Conservation (phyloP, 2,797 vertebrate genomes). For the Gymnothorax javanicus region DNA sequence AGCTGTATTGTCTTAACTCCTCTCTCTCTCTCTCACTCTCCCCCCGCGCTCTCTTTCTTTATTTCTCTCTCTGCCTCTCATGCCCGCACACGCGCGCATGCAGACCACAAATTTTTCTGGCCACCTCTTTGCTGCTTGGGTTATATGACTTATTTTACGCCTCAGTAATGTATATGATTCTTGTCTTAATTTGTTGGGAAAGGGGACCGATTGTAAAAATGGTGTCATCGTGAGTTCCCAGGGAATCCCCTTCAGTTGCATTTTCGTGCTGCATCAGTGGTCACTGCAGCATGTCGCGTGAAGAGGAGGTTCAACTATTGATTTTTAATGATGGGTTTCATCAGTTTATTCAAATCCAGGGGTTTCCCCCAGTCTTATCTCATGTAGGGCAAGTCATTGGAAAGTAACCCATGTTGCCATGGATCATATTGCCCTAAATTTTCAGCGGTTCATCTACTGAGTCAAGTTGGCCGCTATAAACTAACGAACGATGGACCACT, state of each 20-base stretch:
- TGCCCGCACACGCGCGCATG: background rate
- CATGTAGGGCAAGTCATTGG: constrained; percentile 1
- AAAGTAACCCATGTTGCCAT: constrained; percentile 8
- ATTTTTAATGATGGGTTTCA: constrained; percentile 30
- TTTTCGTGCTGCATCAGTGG: constrained; percentile 3
- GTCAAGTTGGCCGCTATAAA: constrained; percentile 10
- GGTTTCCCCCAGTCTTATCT: constrained; percentile 4
- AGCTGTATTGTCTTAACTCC: background rate
- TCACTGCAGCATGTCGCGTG: constrained; percentile 14
- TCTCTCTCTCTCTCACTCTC: too few relatives aligned
- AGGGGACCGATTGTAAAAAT: background rate
- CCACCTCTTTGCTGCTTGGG: background rate
- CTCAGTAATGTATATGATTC: background rate
- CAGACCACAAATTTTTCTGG: background rate
- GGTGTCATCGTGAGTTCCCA: constrained; percentile 12
- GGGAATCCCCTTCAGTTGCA: constrained; percentile 43
- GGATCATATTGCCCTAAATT: background rate
- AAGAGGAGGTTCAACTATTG: constrained; percentile 28
- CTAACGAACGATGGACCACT: constrained; percentile 6
- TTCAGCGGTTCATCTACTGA: constrained; percentile 3
- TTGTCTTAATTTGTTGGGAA: background rate
- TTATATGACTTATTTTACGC: background rate
- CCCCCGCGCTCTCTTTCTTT: too few relatives aligned
- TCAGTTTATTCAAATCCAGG: constrained; percentile 20
- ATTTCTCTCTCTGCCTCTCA: too few relatives aligned